Evolutionary conservation across 2,888 invertebrate species (phyloP).

Genomic region (Sympetrum striolatum): DNA sequence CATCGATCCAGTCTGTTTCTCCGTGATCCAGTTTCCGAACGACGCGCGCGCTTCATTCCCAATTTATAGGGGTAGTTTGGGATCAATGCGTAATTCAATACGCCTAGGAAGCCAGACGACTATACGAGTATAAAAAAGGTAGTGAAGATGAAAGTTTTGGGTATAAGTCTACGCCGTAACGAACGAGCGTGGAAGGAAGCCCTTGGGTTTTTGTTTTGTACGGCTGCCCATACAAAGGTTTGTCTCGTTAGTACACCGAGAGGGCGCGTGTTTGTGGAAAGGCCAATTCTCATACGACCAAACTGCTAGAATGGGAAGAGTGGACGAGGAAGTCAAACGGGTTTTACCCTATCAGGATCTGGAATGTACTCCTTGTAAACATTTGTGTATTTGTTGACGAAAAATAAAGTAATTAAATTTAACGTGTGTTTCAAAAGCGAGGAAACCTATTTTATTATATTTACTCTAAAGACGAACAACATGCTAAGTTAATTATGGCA

Average conservation of each 20-base stretch:
- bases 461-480: no score
- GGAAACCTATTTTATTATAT: no score
- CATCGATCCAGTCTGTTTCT: no score
- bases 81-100: neutral
- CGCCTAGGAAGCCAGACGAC: constrained; percentile 9
- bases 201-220: neutral
- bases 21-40: neutral
- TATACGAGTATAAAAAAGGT: neutral
- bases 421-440: no score
- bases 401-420: no score
- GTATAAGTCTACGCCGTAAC: neutral
- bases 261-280: neutral
- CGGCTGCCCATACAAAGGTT: constrained; percentile 5
- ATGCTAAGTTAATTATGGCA: no score
- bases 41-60: neutral
- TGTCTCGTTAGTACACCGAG: constrained; percentile 13
- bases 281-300: neutral
- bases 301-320: no score
- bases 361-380: no score
- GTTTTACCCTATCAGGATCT: no score
- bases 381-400: no score
- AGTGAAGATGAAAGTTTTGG: neutral
- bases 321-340: no score
- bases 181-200: constrained; percentile 9
- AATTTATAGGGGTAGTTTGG: neutral